These are phyloP conservation scores for Drosophila pectinifera DNA, from an alignment of 1,140 invertebrate genomes.

Conservation along the genomic window DNA sequence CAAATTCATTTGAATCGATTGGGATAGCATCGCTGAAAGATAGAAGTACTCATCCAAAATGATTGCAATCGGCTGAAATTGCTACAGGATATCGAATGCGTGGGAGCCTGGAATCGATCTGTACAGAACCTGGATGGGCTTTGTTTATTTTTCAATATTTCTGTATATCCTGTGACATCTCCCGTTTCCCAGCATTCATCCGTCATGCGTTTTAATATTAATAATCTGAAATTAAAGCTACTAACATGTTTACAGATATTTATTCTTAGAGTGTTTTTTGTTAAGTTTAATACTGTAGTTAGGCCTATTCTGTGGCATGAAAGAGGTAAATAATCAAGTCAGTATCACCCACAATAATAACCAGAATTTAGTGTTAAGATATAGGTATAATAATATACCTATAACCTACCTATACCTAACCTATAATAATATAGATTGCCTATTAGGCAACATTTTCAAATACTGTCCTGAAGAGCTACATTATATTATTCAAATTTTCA, in stretches of 20 bases:
- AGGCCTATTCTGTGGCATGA: not conserved
- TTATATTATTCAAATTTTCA: not conserved
- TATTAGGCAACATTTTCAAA: no score
- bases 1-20: slow-evolving; percentile 35
- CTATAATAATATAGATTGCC: no score
- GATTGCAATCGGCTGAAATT: slow-evolving; percentile 31
- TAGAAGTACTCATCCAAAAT: slow-evolving; percentile 34
- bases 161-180: not conserved
- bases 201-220: not conserved
- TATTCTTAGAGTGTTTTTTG: not conserved
- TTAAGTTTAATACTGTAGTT: no score
- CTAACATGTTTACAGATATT: not conserved
- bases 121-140: not conserved
- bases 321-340: no score
- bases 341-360: no score
- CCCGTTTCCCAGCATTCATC: not conserved
- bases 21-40: slow-evolving; percentile 33
- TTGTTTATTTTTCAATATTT: not conserved
- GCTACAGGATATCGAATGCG: slow-evolving; percentile 1
- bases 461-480: no score
- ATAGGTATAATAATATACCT: no score
- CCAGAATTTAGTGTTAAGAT: no score
- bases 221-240: not conserved
- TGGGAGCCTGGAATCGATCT: not conserved
- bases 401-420: no score